Evolutionary conservation across 1,140 invertebrate species (phyloP).

Genomic region (Grapholita molesta): DNA sequence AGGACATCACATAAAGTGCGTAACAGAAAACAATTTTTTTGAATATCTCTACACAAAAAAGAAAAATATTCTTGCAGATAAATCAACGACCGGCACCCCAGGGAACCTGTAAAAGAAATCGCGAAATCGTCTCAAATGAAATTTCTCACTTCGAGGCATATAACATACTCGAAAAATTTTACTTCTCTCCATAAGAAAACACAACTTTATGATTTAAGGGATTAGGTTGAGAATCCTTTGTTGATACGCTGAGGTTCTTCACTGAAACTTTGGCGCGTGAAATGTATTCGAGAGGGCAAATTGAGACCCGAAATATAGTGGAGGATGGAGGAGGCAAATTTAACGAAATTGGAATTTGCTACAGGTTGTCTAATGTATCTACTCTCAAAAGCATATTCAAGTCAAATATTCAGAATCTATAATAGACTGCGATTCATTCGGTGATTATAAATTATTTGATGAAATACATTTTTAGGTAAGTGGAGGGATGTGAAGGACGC

Average conservation of each 20-base stretch:
- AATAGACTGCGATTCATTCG: no score
- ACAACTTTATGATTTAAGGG: constrained; percentile 16
- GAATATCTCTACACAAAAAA: neutral
- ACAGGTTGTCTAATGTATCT: constrained; percentile 15
- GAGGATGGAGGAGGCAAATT: constrained; percentile 16
- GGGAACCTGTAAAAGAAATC: constrained; percentile 51
- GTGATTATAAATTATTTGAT: no score
- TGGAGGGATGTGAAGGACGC: no score
- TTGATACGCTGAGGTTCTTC: constrained; percentile 18
- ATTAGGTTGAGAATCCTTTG: constrained; percentile 26
- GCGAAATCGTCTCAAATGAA: constrained; percentile 69
- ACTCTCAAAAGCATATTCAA: neutral
- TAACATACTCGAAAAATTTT: constrained; percentile 42
- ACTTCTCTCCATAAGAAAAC: constrained; percentile 7
- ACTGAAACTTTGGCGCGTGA: constrained; percentile 50
- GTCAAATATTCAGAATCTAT: neutral
- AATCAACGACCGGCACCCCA: constrained; percentile 54
- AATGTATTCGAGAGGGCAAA: constrained; percentile 66
- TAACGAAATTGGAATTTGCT: neutral
- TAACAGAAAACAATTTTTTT: constrained; percentile 18
- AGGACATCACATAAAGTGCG: constrained; percentile 4
- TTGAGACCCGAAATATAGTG: constrained; percentile 61
- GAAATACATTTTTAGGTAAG: no score
- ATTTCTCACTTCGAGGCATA: constrained; percentile 59
- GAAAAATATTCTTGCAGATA: constrained; percentile 32